Base-by-base conservation (phyloP, 1,140 invertebrate genomes). In the Brachionus angularis region DNA sequence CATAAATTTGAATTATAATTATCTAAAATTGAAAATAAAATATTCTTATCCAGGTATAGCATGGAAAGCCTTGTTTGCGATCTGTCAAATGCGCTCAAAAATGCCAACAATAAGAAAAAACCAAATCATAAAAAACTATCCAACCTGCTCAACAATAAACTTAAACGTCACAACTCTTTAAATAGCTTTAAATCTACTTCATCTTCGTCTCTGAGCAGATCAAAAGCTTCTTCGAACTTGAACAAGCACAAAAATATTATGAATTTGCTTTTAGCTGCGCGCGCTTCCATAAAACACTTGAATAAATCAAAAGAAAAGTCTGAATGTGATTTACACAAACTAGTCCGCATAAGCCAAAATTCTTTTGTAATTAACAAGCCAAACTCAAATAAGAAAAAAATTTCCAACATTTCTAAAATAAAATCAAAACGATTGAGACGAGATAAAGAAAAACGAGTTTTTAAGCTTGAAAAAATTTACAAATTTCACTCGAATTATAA, bases 391-490 rank as follows among this genome's bases (percentile, higher is more conserved):
- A 14, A 36, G 53, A 23, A 58, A 58, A 36, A n/a, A n/a, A n/a
- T n/a, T n/a, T n/a, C n/a, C n/a, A n/a, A n/a, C n/a, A n/a, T n/a
- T n/a, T 23, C 21, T 18, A 8, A 39, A 12, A 58, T 39, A 58
- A 58, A 58, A 39, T 58, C 53, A 1, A 58, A 58, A 18, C 53
- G 53, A 12, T 58, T 58, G 33, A 18, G 34, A n/a, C n/a, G n/a
- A n/a, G n/a, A n/a, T n/a, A n/a, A n/a, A 21, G 36, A 58, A 12
- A 58, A 31, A 33, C 36, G 39, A 39, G 53, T 58, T 23, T 58
- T 39, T 39, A 58, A 58, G 23, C 36, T 58, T 39, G 33, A 58
- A 58, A 58, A 58, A 58, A 58, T 58, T 23, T 58, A 58, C 21
- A 31, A 34, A 21, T 58, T 58, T 58, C 53, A 58, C 27, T 21